These are phyloP conservation scores for Centropyge bicolor DNA, from an alignment of 2,797 vertebrate genomes.

Conservation along the genomic window DNA sequence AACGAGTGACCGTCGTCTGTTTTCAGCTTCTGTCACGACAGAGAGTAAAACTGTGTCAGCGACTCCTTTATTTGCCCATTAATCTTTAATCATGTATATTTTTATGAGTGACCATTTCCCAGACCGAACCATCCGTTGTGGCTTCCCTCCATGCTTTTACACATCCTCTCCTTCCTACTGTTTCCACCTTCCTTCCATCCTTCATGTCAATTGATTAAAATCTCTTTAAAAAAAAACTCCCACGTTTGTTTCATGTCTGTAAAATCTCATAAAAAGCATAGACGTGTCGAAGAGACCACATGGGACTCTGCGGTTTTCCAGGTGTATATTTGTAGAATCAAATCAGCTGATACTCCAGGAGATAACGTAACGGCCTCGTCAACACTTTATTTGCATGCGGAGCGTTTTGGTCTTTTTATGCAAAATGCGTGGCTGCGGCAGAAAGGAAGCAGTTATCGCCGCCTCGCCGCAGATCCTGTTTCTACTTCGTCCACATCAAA, in stretches of 20 bases:
- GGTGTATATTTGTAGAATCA: not conserved
- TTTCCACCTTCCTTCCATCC: not conserved
- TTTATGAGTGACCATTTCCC: not conserved
- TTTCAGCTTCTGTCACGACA: conserved; percentile 1
- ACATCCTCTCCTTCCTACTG: not conserved
- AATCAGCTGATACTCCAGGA: not conserved
- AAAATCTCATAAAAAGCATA: not conserved
- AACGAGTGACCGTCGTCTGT: not conserved
- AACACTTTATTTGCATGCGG: conserved; percentile 13
- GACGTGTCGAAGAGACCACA: not conserved
- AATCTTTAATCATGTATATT: not conserved
- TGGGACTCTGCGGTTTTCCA: not conserved
- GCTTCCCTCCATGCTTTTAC: not conserved
- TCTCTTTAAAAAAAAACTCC: not conserved
- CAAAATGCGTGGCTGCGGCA: not conserved
- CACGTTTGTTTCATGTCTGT: too few relatives aligned
- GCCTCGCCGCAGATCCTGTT: conserved; percentile 1
- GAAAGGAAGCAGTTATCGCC: not conserved
- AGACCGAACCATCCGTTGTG: not conserved
- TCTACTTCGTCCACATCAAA: not conserved
- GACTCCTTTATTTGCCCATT: not conserved
- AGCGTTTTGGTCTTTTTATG: not conserved
- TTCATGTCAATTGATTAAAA: not conserved
- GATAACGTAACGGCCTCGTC: not conserved
- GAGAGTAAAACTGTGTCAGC: not conserved